Conservation (phyloP, 1,140 invertebrate genomes). For the Chlorops oryzae region DNA sequence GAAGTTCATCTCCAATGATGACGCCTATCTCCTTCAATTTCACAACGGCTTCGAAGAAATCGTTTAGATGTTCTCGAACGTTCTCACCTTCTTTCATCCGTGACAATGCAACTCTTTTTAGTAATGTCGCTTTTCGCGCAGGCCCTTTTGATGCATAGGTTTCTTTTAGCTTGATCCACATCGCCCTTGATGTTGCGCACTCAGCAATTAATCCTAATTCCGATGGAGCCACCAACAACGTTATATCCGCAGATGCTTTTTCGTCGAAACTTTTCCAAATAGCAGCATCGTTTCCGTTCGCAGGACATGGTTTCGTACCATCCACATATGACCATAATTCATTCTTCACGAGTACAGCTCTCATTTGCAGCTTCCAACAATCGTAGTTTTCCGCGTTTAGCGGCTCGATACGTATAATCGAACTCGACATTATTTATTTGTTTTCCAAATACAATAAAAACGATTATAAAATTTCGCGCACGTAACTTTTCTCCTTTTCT, state of each 20-base stretch:
- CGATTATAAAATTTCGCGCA: too few relatives aligned
- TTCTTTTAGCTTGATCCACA: constrained; percentile 20
- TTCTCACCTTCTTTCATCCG: constrained; percentile 15
- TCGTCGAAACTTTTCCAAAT: constrained; percentile 2
- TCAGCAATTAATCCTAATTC: constrained; percentile 5
- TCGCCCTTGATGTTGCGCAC: constrained; percentile 14
- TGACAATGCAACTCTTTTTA: constrained; percentile 17
- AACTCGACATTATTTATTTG: too few relatives aligned
- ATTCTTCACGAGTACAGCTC: constrained; percentile 16
- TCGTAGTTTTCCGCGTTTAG: constrained; percentile 21
- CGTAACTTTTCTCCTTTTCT: too few relatives aligned
- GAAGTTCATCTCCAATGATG: constrained; percentile 9
- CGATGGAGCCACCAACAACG: constrained; percentile 4
- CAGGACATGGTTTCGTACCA: constrained; percentile 4
- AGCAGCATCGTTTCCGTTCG: not conserved
- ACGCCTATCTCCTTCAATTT: constrained; percentile 17
- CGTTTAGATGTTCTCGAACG: constrained; percentile 14
- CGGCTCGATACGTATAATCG: constrained; percentile 14
- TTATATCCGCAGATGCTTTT: constrained; percentile 12
- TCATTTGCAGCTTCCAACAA: constrained; percentile 21
- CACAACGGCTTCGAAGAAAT: constrained; percentile 10
- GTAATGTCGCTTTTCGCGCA: constrained; percentile 22
- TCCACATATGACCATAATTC: constrained; percentile 16
- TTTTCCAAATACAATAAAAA: too few relatives aligned
- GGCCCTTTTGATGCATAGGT: constrained; percentile 21